Evolutionary conservation across 2,113 vertebrate genomes (phyloP).

Genomic region (Connochaetes taurinus): DNA sequence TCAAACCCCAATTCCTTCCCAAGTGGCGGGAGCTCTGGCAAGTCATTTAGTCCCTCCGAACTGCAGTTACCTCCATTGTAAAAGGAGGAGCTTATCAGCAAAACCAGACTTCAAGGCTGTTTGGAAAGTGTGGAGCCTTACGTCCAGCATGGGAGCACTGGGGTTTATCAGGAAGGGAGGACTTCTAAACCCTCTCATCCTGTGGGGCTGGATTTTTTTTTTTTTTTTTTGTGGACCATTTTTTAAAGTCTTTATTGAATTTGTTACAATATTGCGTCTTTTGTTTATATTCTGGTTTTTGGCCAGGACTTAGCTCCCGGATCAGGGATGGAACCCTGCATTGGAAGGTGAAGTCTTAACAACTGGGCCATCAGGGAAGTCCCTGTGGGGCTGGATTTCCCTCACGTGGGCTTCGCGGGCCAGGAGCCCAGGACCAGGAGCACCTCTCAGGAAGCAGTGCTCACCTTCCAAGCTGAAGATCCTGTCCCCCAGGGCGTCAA

Average conservation of each 20-base stretch:
- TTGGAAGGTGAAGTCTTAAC: not conserved
- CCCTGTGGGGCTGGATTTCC: not conserved
- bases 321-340: not conserved
- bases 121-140: rapidly evolving
- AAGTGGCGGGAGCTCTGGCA: not conserved
- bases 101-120: not conserved
- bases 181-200: rapidly evolving
- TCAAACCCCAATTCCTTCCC: not conserved
- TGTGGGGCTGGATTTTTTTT: not conserved
- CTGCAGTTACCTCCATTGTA: not conserved
- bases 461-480: constrained; percentile 96
- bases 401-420: not conserved
- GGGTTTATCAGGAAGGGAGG: no score
- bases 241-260: not conserved
- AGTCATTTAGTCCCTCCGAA: not conserved
- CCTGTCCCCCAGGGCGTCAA: constrained; percentile 93
- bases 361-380: not conserved
- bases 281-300: not conserved
- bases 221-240: not conserved
- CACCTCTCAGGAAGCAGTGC: rapidly evolving
- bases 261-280: not conserved
- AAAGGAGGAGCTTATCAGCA: not conserved
- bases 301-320: not conserved
- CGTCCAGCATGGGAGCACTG: rapidly evolving
- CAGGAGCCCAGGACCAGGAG: rapidly evolving